Conservation (phyloP, 2,888 invertebrate species). For the Leptinotarsa haldemani region DNA sequence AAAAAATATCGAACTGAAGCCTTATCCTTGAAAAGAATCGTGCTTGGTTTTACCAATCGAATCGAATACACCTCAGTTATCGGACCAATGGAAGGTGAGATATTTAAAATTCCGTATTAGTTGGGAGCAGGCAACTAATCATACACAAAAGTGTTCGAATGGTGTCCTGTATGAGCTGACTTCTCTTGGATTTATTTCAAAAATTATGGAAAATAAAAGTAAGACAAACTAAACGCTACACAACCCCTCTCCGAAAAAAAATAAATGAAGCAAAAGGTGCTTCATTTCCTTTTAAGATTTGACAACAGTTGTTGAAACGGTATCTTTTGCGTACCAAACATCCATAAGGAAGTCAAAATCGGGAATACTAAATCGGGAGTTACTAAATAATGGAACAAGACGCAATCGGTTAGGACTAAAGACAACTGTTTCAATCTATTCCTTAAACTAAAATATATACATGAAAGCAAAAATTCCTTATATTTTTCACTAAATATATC, state of each 20-base stretch:
- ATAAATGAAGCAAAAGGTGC: background rate
- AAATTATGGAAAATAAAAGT: too few species aligned
- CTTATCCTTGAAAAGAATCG: too few species aligned
- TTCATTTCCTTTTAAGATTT: background rate
- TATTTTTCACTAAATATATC: too few species aligned
- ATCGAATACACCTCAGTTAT: too few species aligned
- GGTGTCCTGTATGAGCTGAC: too few species aligned
- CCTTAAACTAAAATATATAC: background rate
- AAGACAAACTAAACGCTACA: background rate
- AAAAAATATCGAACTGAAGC: too few species aligned
- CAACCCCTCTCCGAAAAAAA: background rate
- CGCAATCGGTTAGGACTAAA: background rate
- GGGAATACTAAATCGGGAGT: background rate
- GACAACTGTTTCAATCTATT: background rate
- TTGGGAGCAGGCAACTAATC: too few species aligned
- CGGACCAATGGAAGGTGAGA: too few species aligned
- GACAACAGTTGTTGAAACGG: background rate
- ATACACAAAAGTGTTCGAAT: too few species aligned
- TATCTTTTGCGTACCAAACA: background rate
- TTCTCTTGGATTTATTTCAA: too few species aligned
- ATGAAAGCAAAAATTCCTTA: background rate
- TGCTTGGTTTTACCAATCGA: too few species aligned
- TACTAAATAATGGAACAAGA: background rate
- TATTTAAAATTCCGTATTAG: too few species aligned
- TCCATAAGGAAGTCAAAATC: background rate